These are phyloP conservation scores for Phocides pigmalion DNA, from an alignment of 1,140 invertebrate genomes.

Conservation along the genomic window DNA sequence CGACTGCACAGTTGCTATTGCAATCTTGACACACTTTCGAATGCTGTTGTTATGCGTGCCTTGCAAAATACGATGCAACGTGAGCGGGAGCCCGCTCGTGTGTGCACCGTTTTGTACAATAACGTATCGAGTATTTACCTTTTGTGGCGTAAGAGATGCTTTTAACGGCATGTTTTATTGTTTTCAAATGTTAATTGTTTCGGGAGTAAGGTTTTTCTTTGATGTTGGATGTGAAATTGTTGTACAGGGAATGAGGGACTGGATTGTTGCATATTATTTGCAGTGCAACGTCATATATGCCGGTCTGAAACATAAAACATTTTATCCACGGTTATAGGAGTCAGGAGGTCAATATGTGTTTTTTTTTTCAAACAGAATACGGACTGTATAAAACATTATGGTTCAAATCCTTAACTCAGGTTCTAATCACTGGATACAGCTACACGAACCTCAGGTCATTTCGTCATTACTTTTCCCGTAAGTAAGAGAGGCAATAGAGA, in stretches of 20 bases:
- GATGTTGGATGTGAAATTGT: background rate
- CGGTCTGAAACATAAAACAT: too few species aligned
- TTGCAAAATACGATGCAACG: constrained; percentile 77
- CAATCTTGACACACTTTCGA: constrained; percentile 83
- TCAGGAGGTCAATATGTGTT: too few species aligned
- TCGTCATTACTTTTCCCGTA: too few species aligned
- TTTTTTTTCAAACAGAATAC: too few species aligned
- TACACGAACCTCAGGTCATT: too few species aligned
- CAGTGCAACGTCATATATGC: too few species aligned
- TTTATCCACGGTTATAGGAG: too few species aligned
- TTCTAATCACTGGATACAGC: too few species aligned
- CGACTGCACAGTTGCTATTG: constrained; percentile 61
- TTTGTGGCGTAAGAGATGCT: constrained; percentile 1
- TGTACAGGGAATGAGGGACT: background rate
- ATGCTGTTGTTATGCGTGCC: constrained; percentile 76
- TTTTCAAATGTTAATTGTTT: background rate
- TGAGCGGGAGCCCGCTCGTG: constrained; percentile 45
- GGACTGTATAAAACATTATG: too few species aligned
- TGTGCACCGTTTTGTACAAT: constrained; percentile 29
- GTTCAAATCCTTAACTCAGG: too few species aligned
- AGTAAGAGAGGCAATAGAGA: too few species aligned
- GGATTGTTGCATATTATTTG: too few species aligned
- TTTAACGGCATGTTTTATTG: background rate
- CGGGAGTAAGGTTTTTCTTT: background rate
- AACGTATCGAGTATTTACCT: constrained; percentile 24